Conservation (phyloP, 2,113 vertebrate species). For the Hystrix brachyura region DNA sequence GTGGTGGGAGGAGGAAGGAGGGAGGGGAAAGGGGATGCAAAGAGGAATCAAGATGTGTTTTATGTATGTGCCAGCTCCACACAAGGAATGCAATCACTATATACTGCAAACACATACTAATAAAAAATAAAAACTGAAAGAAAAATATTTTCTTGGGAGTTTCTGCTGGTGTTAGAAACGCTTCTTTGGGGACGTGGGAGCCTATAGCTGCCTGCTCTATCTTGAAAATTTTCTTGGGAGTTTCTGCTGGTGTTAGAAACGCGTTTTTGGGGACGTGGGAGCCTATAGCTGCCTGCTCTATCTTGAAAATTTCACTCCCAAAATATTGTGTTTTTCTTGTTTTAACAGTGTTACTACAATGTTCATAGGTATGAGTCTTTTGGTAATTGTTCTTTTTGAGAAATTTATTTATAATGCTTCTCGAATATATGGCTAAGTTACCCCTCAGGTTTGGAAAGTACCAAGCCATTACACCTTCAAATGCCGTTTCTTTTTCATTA, state of each 20-base stretch:
- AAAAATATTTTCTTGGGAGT: neutral
- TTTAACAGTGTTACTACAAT: neutral
- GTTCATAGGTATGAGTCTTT: neutral
- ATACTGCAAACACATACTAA: neutral
- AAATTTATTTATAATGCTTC: neutral
- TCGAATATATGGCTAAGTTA: neutral
- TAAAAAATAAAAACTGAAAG: neutral
- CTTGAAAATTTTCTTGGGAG: neutral
- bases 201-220: neutral
- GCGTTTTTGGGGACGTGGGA: neutral
- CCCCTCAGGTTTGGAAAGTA: neutral
- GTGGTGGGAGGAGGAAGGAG: no score
- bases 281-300: neutral
- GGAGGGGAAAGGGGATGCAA: neutral
- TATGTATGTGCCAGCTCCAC: neutral
- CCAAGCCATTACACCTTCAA: neutral
- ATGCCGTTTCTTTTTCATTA: neutral
- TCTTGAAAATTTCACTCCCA: neutral
- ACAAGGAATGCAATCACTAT: neutral
- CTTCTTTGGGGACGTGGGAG: neutral
- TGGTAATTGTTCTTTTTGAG: neutral
- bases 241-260: neutral
- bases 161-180: neutral
- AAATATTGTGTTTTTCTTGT: neutral
- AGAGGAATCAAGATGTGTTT: neutral